These are phyloP conservation scores for Synergus laeviventris DNA, from an alignment of 2,888 invertebrate genomes.

Conservation along the genomic window DNA sequence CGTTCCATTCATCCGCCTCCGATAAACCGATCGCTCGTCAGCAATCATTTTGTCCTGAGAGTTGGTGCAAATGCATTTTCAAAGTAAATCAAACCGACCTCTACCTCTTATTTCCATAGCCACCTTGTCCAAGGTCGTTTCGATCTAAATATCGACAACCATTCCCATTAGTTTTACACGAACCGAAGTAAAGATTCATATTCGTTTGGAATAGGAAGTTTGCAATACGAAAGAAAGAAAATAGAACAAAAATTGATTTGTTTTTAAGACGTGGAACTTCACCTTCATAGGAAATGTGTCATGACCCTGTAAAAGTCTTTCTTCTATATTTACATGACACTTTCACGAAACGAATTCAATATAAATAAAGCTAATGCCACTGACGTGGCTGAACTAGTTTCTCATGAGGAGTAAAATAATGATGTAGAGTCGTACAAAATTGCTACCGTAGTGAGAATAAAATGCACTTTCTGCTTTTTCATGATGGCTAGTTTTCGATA, in stretches of 20 bases:
- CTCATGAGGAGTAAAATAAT: neutral
- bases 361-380: neutral
- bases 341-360: neutral
- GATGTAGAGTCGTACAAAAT: neutral
- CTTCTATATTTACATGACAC: neutral
- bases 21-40: slow-evolving; percentile 57
- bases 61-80: slow-evolving; percentile 27
- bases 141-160: neutral
- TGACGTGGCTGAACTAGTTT: neutral
- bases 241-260: neutral
- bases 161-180: too few species aligned
- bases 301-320: neutral
- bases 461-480: neutral
- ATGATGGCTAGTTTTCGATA: neutral
- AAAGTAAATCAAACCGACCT: slow-evolving; percentile 34
- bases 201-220: neutral
- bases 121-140: neutral
- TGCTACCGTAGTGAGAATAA: neutral
- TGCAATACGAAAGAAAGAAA: neutral
- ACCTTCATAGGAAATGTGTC: neutral
- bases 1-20: slow-evolving; percentile 53
- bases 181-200: too few species aligned
- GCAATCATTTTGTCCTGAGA: slow-evolving; percentile 53
- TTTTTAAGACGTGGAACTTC: neutral
- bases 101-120: neutral